These are phyloP conservation scores for Polypedilum vanderplanki DNA, from an alignment of 1,140 invertebrate genomes.

Conservation along the genomic window DNA sequence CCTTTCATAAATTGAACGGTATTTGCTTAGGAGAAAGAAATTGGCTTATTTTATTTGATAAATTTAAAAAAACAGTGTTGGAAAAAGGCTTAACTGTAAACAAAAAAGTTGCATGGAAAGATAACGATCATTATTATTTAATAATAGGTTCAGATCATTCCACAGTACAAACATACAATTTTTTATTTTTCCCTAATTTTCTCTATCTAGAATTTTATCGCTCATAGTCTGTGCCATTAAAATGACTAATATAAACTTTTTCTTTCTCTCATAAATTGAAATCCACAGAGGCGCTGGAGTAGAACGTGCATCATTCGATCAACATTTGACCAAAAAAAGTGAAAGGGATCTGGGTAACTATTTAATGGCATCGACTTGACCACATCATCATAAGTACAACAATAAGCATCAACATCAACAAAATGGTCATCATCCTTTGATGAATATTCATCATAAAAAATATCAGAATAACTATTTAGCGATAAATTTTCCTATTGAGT, in stretches of 20 bases:
- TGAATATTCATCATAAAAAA: slow-evolving; percentile 23
- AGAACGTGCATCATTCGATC: slow-evolving; percentile 2
- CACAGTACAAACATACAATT: background rate
- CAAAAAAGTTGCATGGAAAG: background rate
- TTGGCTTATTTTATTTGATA: no score
- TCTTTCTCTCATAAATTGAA: background rate
- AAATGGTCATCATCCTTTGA: background rate
- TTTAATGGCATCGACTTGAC: slow-evolving; percentile 27
- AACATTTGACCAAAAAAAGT: slow-evolving; percentile 27
- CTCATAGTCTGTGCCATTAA: no score
- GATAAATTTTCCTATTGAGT: slow-evolving; percentile 19
- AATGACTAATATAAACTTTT: no score
- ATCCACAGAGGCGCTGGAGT: slow-evolving; percentile 16
- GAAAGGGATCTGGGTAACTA: slow-evolving; percentile 19
- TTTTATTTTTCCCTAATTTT: no score
- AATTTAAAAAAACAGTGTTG: background rate
- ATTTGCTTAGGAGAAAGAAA: no score
- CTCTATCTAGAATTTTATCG: no score
- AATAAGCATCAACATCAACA: slow-evolving; percentile 22
- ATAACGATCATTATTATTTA: background rate
- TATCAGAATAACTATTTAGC: slow-evolving; percentile 25
- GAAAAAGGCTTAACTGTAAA: background rate
- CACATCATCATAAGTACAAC: slow-evolving; percentile 22
- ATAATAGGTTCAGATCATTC: slow-evolving; percentile 17
- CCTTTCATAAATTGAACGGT: no score